Conservation (phyloP, 2,888 invertebrate genomes). For the Mycalesis mineus region DNA sequence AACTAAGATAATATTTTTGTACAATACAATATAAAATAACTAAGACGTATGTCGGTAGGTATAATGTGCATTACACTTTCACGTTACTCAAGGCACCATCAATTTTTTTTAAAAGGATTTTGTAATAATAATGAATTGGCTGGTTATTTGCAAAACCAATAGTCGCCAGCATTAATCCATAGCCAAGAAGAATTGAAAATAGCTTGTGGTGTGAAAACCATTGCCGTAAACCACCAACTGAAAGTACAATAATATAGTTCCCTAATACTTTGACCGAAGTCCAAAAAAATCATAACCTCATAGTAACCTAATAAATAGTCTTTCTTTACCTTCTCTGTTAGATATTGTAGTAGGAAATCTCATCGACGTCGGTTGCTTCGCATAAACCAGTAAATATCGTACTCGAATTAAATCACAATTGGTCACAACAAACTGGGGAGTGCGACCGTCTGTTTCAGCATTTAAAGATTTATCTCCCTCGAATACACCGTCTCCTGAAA, state of each 20-base stretch:
- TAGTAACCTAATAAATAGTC: not conserved
- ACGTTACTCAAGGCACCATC: slow-evolving; percentile 56
- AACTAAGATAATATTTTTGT: no score
- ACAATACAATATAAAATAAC: no score
- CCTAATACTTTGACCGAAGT: not conserved
- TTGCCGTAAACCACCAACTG: slow-evolving; percentile 61
- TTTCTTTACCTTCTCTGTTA: slow-evolving; percentile 53
- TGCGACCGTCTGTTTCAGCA: slow-evolving; percentile 71
- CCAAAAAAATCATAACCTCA: no score
- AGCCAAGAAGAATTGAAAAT: slow-evolving; percentile 80
- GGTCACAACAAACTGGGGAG: slow-evolving; percentile 83
- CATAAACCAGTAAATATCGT: slow-evolving; percentile 86
- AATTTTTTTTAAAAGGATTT: slow-evolving; percentile 70
- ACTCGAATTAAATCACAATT: slow-evolving; percentile 87
- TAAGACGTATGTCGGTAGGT: no score
- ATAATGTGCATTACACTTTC: slow-evolving; percentile 41
- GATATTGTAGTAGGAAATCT: slow-evolving; percentile 52
- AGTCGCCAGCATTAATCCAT: slow-evolving; percentile 80
- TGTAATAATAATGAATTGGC: slow-evolving; percentile 80
- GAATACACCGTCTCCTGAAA: slow-evolving; percentile 50
- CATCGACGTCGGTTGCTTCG: slow-evolving; percentile 65
- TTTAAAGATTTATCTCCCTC: slow-evolving; percentile 49
- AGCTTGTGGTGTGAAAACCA: slow-evolving; percentile 81
- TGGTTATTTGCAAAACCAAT: slow-evolving; percentile 82
- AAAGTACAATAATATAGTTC: slow-evolving; percentile 35